Percentiles rank a stretch among this genome's conserved stretches.
These are phyloP conservation scores for Semaprochilodus insignis DNA, from an alignment of 2,797 vertebrate species.

Conservation along the genomic window DNA sequence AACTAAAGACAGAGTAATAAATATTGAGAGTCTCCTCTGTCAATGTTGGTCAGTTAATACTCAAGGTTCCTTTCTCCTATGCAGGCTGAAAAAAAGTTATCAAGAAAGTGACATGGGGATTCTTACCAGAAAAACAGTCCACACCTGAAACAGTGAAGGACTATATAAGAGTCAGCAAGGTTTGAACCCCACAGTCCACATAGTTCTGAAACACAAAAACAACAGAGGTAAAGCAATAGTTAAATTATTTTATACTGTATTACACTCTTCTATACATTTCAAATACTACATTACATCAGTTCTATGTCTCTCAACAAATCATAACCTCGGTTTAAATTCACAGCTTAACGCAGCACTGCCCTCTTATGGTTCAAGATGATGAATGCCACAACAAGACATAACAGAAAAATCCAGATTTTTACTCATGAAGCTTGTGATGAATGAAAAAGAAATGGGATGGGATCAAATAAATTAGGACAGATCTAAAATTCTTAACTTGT, in stretches of 20 bases:
- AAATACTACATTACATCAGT: neutral
- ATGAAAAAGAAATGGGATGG: neutral
- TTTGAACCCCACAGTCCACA: conserved; percentile 81
- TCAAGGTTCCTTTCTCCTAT: no score
- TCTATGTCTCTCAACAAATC: neutral
- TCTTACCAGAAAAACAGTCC: conserved; percentile 40
- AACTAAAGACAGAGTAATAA: no score
- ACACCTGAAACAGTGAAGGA: conserved; percentile 27
- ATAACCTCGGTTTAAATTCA: neutral
- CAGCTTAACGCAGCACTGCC: conserved; percentile 50
- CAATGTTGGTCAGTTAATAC: no score
- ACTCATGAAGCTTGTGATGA: neutral
- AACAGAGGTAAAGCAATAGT: conserved; percentile 26
- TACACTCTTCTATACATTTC: neutral
- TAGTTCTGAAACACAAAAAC: conserved; percentile 68
- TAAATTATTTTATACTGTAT: neutral
- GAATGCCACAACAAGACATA: neutral
- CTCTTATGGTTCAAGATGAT: conserved; percentile 63
- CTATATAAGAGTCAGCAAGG: conserved; percentile 78
- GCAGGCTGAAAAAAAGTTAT: neutral
- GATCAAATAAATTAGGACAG: neutral
- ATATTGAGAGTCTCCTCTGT: no score
- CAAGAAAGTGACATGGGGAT: neutral
- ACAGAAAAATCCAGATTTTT: neutral
- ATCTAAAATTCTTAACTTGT: neutral